Conservation (phyloP, 2,888 invertebrate genomes). For the Auanema sp. region DNA sequence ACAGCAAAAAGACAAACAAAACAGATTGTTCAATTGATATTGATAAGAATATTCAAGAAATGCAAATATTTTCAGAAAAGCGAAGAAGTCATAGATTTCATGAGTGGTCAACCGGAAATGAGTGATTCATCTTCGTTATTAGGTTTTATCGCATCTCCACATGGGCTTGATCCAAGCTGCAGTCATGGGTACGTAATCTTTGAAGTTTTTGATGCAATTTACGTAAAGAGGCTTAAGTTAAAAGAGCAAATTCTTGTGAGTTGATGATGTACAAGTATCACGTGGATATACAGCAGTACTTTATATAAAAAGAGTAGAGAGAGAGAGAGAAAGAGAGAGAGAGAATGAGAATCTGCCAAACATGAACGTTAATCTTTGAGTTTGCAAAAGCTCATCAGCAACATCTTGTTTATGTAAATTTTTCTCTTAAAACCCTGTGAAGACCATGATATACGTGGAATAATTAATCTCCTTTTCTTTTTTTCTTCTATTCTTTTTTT, state of each 20-base stretch:
- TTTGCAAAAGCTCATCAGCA: too few species aligned
- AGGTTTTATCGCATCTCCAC: conserved; percentile 32
- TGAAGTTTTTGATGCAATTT: conserved; percentile 3
- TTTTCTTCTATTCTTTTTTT: too few species aligned
- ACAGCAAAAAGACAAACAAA: neutral
- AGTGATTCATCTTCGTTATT: conserved; percentile 31
- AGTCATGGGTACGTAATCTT: conserved; percentile 28
- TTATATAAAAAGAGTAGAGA: too few species aligned
- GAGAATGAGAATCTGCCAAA: too few species aligned
- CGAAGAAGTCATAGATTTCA: conserved; percentile 40
- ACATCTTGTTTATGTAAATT: too few species aligned
- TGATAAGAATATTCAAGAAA: neutral
- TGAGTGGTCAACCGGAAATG: conserved; percentile 30
- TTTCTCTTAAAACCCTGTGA: too few species aligned
- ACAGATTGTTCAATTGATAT: conserved; percentile 3
- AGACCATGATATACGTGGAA: too few species aligned
- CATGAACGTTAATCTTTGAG: too few species aligned
- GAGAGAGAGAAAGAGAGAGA: too few species aligned
- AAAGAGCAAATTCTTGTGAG: conserved; percentile 6
- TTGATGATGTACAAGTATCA: conserved; percentile 8
- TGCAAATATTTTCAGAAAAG: conserved; percentile 32
- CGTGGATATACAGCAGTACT: conserved; percentile 3
- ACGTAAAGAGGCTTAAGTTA: conserved; percentile 18
- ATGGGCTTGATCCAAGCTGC: conserved; percentile 23
- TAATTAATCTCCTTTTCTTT: too few species aligned